Base-by-base conservation (phyloP, 2,888 invertebrate genomes). In the Laothoe populi region DNA sequence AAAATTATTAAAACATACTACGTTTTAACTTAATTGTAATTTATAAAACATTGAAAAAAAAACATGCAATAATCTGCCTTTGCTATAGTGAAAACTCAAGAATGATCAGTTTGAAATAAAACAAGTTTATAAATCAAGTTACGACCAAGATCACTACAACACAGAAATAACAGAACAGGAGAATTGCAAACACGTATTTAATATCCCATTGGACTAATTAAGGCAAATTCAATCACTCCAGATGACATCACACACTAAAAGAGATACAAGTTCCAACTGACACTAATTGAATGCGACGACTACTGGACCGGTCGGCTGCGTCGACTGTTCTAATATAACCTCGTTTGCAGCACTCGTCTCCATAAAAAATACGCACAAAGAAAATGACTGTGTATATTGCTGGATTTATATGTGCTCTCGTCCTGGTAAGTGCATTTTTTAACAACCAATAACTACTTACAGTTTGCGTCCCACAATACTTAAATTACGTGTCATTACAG, bases 161-260 rank as follows among this genome's bases (percentile, higher is more conserved):
- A 42, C 26, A 58, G 42, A 58, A 10, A 58, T 2, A 16, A 42
- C 16, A 42, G n/a, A 42, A 58, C 42, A 58, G 26, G 23, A 44
- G 59, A 46, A 59, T 35, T 46, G 13, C 31, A 42, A 62, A 59
- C 26, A 21, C 65, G 66, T 71, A 71, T 65, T 66, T 4, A 71
- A 73, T 70, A 72, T 71, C 70, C 69, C 69, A 75, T 78, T 79
- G 81, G 79, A 66, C 69, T 76, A 74, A 78, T 81, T 83, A 79
- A 76, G 78, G 68, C 77, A 72, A 73, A 77, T 79, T 73, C 78
- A 81, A 85, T 82, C 76, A 74, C 73, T 75, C 73, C 72, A 70
- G 77, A 81, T 90, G 91, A 90, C 90, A 90, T 91, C 91, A 92
- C 81, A 71, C 67, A 70, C 81, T 81, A 82, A 84, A 85, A 80